Evolutionary conservation across 2,113 vertebrate genomes (phyloP), one percentile per base, ranked within the genome.

Genomic region (Climacteris rufus): DNA sequence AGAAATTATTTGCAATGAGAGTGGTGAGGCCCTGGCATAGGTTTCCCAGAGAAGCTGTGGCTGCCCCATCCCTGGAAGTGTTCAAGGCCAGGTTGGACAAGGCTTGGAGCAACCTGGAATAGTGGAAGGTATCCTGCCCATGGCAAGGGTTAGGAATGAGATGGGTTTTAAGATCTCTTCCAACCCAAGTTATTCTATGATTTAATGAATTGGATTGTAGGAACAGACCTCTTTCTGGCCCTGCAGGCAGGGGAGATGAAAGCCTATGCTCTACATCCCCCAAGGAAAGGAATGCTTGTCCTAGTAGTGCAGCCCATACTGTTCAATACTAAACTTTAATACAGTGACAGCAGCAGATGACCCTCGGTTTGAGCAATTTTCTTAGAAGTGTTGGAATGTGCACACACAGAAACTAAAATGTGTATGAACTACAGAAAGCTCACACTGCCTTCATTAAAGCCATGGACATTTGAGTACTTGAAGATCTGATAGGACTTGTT

Each of bases 21-120:
- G 8, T 35, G n/a, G 11, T 1, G 15, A 63, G 40, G 3, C 1
- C n/a, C 74, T 70, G 47, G 56, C 60, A 52, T 20, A 45, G 12
- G 39, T 0, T 47, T 6, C 20, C n/a, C 54, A 61, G 71, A 69
- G 49, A 5, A 83, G 13, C 13, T 40, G 61, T 47, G 23, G 24
- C 24, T 61, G 40, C 12, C 21, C 22, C 27, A 37, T 56, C 18
- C 25, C 49, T 70, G 35, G 49, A 13, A 63, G 7, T 14, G 35
- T 49, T 22, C 22, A 42, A 17, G 6, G n/a, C 35, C 35, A 23
- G 10, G 4, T 0, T 56, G 71, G 42, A 44, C 0, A 0, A 0
- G 7, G 12, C 10, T 20, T 28, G 18, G 18, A 17, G 3, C 18
- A 76, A 1, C 18, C 40, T 7, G 25, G 14, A 1, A 2, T 11